Base-by-base conservation (phyloP, 2,797 vertebrate genomes). In the Zalophus californianus region DNA sequence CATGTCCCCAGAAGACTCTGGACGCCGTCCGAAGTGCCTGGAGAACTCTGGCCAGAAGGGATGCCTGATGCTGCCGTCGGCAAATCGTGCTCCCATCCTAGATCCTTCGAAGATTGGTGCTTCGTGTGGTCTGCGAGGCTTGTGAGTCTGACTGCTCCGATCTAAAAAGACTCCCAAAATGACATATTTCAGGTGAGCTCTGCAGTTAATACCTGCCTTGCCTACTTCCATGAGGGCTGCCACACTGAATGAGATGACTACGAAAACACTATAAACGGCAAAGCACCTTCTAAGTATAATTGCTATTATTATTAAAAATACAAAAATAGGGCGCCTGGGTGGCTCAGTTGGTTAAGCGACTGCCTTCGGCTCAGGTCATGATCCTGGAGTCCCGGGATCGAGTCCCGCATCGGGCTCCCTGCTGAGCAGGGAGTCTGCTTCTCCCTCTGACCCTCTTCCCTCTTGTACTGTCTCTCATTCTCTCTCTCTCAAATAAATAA, bases 241-340 rank as follows among this genome's bases (percentile, higher is more conserved):
- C 95, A 88, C 52, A 66, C 60, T 60, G 29, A 94, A 60, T 54
- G 35, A 79, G 32, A 91, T 78, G 21, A 94, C 60, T 58, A 78
- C 35, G n/a, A 78, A 91, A 93, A 92, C 32, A 94, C 35, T 50
- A 29, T 52, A 84, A 77, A 73, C 64, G 70, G 38, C 70, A 96
- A 94, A 93, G 87, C 29, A 82, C 29, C 83, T 78, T 29, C 41
- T 86, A 95, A 93, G 54, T 86, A 48, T 58, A 82, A 91, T 58
- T 84, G 52, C n/a, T 80, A 27, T 90, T 90, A 79, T 80, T 62
- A 72, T 44, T 72, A 95, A 90, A 66, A 93, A 66, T 68, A 82
- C 3, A 44, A 44, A 44, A 44, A 44, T 44, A 44, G 44, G 44
- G 44, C 1, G 7, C 44, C 44, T 44, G 44, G 7, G 44, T 44